Percentiles rank a stretch among this genome's conserved stretches.
phyloP scores from a whole-genome alignment of 2,113 vertebrate genomes.

The Triplophysa siluroides region DNA sequence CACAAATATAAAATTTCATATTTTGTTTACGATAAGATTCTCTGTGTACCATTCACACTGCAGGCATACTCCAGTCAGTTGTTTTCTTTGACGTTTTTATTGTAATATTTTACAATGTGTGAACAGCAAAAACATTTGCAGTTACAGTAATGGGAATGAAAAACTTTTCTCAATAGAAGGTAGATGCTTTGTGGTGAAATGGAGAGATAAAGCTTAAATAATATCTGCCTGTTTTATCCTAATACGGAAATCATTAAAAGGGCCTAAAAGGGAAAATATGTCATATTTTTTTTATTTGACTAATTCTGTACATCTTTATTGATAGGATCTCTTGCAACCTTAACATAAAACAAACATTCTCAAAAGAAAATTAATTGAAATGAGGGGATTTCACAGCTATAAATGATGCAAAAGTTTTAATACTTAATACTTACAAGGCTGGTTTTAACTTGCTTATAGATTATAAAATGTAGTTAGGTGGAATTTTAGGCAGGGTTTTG shows the following conservation, averaged over 20 bases:
- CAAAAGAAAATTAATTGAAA: not conserved
- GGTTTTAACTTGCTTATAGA: slow-evolving; percentile 12
- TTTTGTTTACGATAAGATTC: too few species aligned
- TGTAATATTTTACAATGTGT: not conserved
- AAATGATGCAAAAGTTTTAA: slow-evolving; percentile 20
- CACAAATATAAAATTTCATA: too few species aligned
- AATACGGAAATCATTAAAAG: not conserved
- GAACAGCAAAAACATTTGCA: not conserved
- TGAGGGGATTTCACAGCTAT: not conserved
- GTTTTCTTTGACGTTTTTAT: not conserved
- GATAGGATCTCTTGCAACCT: not conserved
- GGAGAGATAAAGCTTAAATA: not conserved
- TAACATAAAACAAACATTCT: not conserved
- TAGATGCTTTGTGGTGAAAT: not conserved
- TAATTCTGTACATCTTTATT: not conserved
- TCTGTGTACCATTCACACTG: too few species aligned
- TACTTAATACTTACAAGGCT: slow-evolving; percentile 1
- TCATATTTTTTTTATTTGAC: not conserved
- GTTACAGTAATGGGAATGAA: not conserved
- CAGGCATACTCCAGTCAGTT: not conserved
- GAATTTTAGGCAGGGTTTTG: slow-evolving; percentile 13
- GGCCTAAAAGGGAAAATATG: not conserved
- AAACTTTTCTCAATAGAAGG: too few species aligned
- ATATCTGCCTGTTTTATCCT: not conserved
- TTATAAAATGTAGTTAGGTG: slow-evolving; percentile 9